A percentile compares a stretch with the other conserved stretches of the same genome.
phyloP scores from a whole-genome alignment of 2,888 invertebrate species.

The Marasmarcha lunaedactyla region DNA sequence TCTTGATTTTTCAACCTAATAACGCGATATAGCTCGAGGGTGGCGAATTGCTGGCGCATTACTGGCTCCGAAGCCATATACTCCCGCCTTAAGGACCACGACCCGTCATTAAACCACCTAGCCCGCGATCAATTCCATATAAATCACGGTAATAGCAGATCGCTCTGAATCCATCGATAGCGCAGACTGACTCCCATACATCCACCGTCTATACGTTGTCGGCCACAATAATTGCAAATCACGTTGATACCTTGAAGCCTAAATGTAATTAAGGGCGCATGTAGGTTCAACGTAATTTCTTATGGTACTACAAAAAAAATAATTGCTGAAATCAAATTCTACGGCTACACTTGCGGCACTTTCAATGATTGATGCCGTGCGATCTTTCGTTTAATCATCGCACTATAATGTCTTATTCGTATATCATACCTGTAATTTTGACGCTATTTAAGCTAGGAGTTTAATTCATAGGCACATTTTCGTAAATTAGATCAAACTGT shows the following conservation, averaged over 20 bases:
- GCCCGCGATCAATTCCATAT: conserved; percentile 55
- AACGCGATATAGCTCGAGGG: conserved; percentile 21
- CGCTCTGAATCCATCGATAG: conserved; percentile 58
- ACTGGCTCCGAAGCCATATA: conserved; percentile 35
- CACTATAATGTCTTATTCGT: too few species aligned
- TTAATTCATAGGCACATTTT: too few species aligned
- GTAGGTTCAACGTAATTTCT: too few species aligned
- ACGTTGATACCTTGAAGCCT: conserved; percentile 57
- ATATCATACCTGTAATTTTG: too few species aligned
- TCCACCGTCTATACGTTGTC: conserved; percentile 37
- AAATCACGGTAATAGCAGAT: conserved; percentile 67
- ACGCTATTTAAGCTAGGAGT: too few species aligned
- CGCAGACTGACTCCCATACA: conserved; percentile 51
- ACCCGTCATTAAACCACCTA: conserved; percentile 54
- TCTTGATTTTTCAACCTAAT: conserved; percentile 17
- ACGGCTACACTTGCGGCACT: too few species aligned
- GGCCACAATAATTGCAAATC: conserved; percentile 56
- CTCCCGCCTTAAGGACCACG: conserved; percentile 39
- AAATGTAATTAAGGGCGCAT: conserved; percentile 43
- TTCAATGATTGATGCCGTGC: too few species aligned
- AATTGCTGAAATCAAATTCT: too few species aligned
- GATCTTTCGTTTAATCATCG: too few species aligned
- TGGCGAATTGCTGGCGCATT: conserved; percentile 28
- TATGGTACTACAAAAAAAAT: too few species aligned
- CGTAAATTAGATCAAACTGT: too few species aligned